Evolutionary conservation across 2,797 vertebrate genomes (phyloP).

Genomic region (Coilia nasus): DNA sequence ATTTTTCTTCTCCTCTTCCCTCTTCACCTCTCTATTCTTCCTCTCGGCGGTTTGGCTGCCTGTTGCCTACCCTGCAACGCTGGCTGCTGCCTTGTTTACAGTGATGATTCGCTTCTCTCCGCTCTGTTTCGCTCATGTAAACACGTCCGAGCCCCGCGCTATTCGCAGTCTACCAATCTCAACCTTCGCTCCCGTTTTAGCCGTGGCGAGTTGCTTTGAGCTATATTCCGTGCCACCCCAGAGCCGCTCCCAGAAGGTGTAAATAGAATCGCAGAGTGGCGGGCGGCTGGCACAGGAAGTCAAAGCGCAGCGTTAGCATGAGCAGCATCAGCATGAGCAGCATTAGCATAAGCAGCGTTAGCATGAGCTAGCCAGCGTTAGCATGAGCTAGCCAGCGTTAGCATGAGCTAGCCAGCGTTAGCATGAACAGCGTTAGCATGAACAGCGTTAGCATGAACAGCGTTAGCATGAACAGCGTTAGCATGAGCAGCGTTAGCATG

Average conservation of each 20-base stretch:
- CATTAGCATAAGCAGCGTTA: too few relatives aligned
- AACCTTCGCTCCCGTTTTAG: background rate
- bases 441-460: too few relatives aligned
- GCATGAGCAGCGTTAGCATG: background rate
- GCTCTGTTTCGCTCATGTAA: background rate
- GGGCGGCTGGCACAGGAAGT: background rate
- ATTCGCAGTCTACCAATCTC: background rate
- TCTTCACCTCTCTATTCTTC: conserved; percentile 18
- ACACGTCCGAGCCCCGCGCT: background rate
- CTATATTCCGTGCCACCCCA: background rate
- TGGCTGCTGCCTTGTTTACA: conserved; percentile 6
- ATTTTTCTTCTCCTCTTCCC: background rate
- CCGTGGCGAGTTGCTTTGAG: background rate
- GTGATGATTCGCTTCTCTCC: background rate
- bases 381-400: too few relatives aligned
- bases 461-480: too few relatives aligned
- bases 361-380: too few relatives aligned
- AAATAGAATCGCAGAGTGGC: background rate
- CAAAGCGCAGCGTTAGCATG: background rate
- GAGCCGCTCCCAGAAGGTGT: background rate
- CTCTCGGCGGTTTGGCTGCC: background rate
- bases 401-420: too few relatives aligned
- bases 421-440: too few relatives aligned
- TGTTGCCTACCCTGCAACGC: background rate
- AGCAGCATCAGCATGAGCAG: too few relatives aligned